phyloP scores from a whole-genome alignment of 1,140 invertebrate genomes.

The Sycophaga agraensis region DNA sequence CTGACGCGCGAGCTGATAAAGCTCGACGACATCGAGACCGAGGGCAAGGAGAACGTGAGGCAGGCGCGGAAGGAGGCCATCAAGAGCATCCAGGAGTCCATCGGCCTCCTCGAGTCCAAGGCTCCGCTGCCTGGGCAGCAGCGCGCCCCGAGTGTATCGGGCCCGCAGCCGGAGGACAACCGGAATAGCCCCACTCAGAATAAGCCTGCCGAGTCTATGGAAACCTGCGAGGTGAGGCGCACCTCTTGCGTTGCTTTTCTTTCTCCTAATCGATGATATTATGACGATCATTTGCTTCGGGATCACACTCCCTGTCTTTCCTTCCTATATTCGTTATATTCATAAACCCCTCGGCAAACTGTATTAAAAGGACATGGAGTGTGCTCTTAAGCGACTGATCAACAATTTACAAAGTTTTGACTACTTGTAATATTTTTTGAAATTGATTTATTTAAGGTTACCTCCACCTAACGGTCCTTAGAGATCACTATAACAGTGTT shows the following conservation, averaged over 20 bases:
- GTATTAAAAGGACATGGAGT: too few species aligned
- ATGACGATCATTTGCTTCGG: too few species aligned
- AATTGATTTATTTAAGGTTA: conserved; percentile 26
- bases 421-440: conserved; percentile 10
- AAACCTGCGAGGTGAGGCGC: conserved; percentile 6
- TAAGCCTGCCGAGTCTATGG: conserved; percentile 12
- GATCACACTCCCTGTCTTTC: too few species aligned
- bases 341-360: too few species aligned
- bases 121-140: conserved; percentile 45
- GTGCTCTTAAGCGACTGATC: too few species aligned
- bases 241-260: too few species aligned
- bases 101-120: conserved; percentile 77
- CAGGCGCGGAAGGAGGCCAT: conserved; percentile 84
- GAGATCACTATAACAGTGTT: conserved; percentile 18
- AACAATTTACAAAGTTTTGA: too few species aligned
- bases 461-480: conserved; percentile 28
- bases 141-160: too few species aligned
- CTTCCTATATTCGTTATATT: too few species aligned
- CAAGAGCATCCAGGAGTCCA: conserved; percentile 81
- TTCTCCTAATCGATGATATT: too few species aligned
- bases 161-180: conserved; percentile 12
- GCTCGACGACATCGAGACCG: conserved; percentile 88
- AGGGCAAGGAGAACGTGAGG: conserved; percentile 85
- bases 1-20: conserved; percentile 88
- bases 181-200: not conserved